These are phyloP conservation scores for Hyla sarda DNA, from an alignment of 2,113 vertebrate species.

Conservation along the genomic window DNA sequence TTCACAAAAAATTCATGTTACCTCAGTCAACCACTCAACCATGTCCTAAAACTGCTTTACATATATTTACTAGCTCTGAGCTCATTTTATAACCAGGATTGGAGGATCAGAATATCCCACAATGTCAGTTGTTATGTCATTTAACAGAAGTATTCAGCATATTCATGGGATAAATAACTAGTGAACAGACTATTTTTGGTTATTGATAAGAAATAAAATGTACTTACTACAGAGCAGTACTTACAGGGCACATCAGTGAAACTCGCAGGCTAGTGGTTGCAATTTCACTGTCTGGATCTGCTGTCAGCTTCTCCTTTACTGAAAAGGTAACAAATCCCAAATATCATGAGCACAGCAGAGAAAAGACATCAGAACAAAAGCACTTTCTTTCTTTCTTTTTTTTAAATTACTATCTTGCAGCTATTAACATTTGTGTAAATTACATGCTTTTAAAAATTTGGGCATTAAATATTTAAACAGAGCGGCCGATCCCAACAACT, in stretches of 20 bases:
- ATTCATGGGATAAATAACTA: too few relatives aligned
- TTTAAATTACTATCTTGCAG: too few relatives aligned
- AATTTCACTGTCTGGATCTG: constrained; percentile 97
- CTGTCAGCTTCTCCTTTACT: constrained; percentile 98
- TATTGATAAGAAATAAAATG: background rate
- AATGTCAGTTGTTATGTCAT: background rate
- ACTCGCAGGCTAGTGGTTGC: constrained; percentile 96
- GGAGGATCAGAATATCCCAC: too few relatives aligned
- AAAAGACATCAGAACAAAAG: background rate
- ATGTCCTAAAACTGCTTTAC: background rate
- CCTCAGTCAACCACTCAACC: background rate
- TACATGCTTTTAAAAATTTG: too few relatives aligned
- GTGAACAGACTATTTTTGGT: background rate
- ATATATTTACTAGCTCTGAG: background rate
- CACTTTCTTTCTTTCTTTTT: too few relatives aligned
- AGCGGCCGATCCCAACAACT: too few relatives aligned
- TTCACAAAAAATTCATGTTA: too few relatives aligned
- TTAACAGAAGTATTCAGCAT: too few relatives aligned
- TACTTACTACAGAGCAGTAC: constrained; percentile 61
- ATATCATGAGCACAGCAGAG: background rate
- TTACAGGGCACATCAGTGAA: constrained; percentile 98
- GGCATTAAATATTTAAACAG: too few relatives aligned
- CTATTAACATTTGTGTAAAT: too few relatives aligned
- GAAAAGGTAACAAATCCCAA: constrained; percentile 53
- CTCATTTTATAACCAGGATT: background rate